Evolutionary conservation across 2,888 invertebrate genomes (phyloP).

Genomic region (Polymixis flavicincta): DNA sequence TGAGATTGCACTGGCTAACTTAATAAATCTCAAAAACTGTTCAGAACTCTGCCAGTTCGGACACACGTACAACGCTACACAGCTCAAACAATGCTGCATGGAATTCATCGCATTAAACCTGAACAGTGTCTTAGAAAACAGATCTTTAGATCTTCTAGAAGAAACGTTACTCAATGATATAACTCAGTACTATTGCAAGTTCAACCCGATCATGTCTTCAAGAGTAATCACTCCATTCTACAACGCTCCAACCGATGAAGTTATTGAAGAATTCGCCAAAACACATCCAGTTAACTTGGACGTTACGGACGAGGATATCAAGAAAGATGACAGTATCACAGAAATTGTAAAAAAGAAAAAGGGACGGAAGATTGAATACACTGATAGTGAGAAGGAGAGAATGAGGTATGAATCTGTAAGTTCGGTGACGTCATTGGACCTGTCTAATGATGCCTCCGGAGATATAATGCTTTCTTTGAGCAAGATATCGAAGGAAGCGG

Average conservation of each 20-base stretch:
- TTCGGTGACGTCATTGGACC: constrained; percentile 84
- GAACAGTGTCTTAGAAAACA: constrained; percentile 92
- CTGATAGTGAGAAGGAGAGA: constrained; percentile 84
- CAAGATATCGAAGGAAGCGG: constrained; percentile 77
- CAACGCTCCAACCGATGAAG: constrained; percentile 91
- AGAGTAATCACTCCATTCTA: constrained; percentile 93
- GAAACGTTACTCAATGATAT: constrained; percentile 91
- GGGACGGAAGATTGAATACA: constrained; percentile 87
- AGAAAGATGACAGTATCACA: constrained; percentile 82
- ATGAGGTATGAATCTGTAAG: constrained; percentile 85
- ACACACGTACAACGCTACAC: constrained; percentile 93
- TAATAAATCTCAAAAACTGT: constrained; percentile 94
- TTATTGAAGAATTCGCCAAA: constrained; percentile 83
- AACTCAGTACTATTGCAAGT: constrained; percentile 92
- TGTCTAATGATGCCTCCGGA: constrained; percentile 81
- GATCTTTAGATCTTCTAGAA: constrained; percentile 92
- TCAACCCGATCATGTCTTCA: constrained; percentile 91
- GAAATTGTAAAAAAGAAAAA: constrained; percentile 84
- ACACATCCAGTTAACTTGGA: constrained; percentile 86
- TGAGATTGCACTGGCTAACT: constrained; percentile 92
- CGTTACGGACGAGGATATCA: constrained; percentile 88
- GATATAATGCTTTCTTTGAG: constrained; percentile 85
- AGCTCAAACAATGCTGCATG: constrained; percentile 93
- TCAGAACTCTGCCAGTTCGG: constrained; percentile 94
- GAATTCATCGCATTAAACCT: constrained; percentile 95